Base-by-base conservation (phyloP, 2,113 vertebrate genomes). In the Halichoeres trimaculatus region DNA sequence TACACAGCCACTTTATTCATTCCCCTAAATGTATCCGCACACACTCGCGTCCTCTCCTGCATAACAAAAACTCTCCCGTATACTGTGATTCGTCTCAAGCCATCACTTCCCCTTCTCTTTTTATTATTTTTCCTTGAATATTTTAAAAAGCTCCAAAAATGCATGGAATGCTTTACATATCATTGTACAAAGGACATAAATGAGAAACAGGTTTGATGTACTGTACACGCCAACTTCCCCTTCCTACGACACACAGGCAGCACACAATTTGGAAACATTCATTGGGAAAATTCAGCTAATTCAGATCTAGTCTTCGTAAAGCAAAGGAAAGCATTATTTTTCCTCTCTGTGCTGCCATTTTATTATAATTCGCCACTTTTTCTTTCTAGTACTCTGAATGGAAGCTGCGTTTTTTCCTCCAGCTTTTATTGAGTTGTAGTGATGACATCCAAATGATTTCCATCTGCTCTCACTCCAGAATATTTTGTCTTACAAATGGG, bases 71-170 rank as follows among this genome's bases (percentile, higher is more conserved):
- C 78, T 88, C 86, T n/a, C 88, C 83, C 89, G 72, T 91, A 90
- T 87, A 93, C 93, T 93, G 88, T 93, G 91, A 94, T 91, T 90
- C 69, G 83, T 91, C 89, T 81, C 76, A 81, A 90, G 85, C 80
- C 86, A 86, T 80, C 81, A 47, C 69, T 70, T 66, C 62, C 66
- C 41, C 23, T 61, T 60, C 48, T 16, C 66, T 70, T 58, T 34
- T n/a, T n/a, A n/a, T n/a, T n/a, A n/a, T n/a, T 48, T 40, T 61
- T 74, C 24, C 64, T 30, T 64, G 13, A 81, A 67, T 24, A 84
- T 45, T 86, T 78, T 62, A 58, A 83, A 30, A 83, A 84, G 78
- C 59, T 83, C 79, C 57, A 72, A 72, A 81, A 85, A 83, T 88
- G 86, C 90, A 92, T 91, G 85, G 75, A 85, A 89, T 66, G 58